These are phyloP conservation scores for Anticlea derivata DNA, from an alignment of 2,888 invertebrate genomes.

Conservation along the genomic window DNA sequence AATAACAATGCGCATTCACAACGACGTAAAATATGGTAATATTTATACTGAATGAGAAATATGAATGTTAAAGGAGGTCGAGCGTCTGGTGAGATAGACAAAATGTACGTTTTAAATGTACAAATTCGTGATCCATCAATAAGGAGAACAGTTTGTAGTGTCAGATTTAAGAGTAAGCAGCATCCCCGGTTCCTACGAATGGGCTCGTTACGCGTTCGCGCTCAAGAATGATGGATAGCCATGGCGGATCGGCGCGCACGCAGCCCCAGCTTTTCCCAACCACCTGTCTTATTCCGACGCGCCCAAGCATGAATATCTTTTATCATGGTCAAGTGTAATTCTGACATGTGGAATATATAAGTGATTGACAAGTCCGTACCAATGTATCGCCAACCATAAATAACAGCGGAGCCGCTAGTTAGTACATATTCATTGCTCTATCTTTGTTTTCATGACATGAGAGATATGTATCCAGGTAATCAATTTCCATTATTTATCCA, in stretches of 20 bases:
- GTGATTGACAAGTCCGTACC: conserved; percentile 81
- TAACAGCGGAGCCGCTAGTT: conserved; percentile 79
- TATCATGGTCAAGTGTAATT: conserved; percentile 49
- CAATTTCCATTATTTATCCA: neutral
- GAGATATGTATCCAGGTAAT: conserved; percentile 4
- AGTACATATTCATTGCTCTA: conserved; percentile 75
- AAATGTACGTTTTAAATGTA: conserved; percentile 54
- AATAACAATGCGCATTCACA: conserved; percentile 61
- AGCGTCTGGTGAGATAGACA: conserved; percentile 50
- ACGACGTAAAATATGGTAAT: conserved; percentile 50
- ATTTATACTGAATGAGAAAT: conserved; percentile 46
- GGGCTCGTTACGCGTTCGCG: conserved; percentile 78
- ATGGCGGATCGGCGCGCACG: conserved; percentile 66
- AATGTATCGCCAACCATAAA: conserved; percentile 76
- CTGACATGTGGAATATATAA: conserved; percentile 54
- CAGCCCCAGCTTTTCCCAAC: conserved; percentile 34
- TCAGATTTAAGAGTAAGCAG: conserved; percentile 54
- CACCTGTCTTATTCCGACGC: conserved; percentile 45
- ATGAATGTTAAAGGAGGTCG: conserved; percentile 53
- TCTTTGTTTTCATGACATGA: conserved; percentile 37
- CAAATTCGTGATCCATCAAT: conserved; percentile 68
- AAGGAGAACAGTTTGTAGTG: conserved; percentile 46
- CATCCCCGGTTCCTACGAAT: conserved; percentile 62
- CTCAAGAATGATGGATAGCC: conserved; percentile 77
- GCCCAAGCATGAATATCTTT: conserved; percentile 42